Evolutionary conservation across 2,888 invertebrate genomes (phyloP).

Genomic region (Sipha maydis): DNA sequence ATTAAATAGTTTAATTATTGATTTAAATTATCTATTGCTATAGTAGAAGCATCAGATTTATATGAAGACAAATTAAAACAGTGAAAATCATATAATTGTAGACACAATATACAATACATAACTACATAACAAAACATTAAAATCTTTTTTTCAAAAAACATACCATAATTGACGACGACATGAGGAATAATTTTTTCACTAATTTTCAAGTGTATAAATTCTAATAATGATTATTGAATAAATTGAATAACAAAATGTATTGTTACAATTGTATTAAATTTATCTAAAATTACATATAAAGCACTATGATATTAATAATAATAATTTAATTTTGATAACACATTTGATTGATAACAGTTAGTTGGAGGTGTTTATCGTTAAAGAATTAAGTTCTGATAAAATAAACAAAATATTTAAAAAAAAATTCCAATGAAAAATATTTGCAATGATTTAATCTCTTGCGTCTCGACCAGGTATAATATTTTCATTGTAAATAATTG

Average conservation of each 20-base stretch:
- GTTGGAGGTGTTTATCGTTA: neutral
- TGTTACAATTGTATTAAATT: neutral
- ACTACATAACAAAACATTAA: neutral
- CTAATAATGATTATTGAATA: neutral
- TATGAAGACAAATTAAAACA: neutral
- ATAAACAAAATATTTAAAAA: neutral
- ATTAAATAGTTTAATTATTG: neutral
- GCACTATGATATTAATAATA: neutral
- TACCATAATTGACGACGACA: constrained; percentile 35
- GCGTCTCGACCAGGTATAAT: neutral
- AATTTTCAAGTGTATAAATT: neutral
- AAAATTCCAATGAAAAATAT: neutral
- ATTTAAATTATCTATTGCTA: neutral
- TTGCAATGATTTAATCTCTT: neutral
- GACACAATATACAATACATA: neutral
- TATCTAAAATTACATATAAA: neutral
- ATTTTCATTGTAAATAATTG: neutral
- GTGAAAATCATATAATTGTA: neutral
- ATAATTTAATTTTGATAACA: neutral
- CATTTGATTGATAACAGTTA: neutral
- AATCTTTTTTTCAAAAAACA: neutral
- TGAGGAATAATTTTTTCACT: neutral
- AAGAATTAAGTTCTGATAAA: neutral
- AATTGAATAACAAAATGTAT: neutral
- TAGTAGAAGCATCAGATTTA: neutral